These are phyloP conservation scores for Bucco capensis DNA, from an alignment of 2,113 vertebrate genomes.

Conservation along the genomic window DNA sequence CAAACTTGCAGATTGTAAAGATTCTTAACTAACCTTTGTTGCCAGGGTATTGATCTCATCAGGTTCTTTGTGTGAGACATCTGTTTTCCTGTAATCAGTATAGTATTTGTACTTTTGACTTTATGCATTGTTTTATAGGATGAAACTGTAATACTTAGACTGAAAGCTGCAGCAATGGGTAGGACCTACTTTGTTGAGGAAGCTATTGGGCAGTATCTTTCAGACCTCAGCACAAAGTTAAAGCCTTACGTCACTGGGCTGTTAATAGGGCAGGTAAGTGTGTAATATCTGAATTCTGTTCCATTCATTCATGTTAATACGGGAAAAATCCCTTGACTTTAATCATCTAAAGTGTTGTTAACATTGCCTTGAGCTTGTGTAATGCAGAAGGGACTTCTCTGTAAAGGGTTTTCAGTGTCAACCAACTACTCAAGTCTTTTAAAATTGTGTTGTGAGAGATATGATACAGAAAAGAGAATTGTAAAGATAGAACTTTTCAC, in stretches of 20 bases:
- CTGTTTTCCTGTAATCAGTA: background rate
- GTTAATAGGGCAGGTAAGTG: constrained; percentile 88
- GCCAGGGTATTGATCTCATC: too few relatives aligned
- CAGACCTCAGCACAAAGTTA: constrained; percentile 49
- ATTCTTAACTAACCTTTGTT: background rate
- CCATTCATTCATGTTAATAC: fast-evolving
- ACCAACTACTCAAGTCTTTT: background rate
- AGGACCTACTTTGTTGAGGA: constrained; percentile 79
- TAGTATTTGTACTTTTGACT: background rate
- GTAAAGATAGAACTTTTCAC: fast-evolving
- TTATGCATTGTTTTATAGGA: background rate
- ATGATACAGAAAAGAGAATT: background rate
- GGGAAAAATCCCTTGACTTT: background rate
- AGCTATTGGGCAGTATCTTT: constrained; percentile 72
- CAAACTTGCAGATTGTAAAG: background rate
- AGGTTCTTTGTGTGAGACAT: background rate
- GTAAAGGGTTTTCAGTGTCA: background rate
- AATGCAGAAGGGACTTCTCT: background rate
- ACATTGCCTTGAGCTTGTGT: background rate
- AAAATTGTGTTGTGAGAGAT: background rate
- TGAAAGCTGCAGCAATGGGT: constrained; percentile 65
- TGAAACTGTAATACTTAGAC: background rate
- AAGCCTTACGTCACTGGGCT: constrained; percentile 79
- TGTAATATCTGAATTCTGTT: background rate
- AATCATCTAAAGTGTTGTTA: background rate